Evolutionary conservation across 2,888 invertebrate genomes (phyloP).

Genomic region (Myopa tessellatipennis): DNA sequence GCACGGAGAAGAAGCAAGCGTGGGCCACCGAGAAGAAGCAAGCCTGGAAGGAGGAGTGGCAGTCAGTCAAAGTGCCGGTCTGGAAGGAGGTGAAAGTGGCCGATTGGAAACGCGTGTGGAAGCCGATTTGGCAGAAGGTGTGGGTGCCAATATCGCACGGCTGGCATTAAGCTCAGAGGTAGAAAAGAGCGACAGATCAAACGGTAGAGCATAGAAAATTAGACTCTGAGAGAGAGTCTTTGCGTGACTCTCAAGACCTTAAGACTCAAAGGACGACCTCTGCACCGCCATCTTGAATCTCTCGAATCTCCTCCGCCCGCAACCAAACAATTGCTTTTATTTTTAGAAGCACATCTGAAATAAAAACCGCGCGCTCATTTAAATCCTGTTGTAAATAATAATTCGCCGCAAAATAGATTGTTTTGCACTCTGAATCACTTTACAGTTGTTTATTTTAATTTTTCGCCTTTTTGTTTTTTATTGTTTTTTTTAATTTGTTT

Average conservation of each 20-base stretch:
- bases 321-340: not conserved
- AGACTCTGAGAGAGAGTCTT: not conserved
- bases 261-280: not conserved
- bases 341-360: not conserved
- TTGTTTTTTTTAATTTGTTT: conserved; percentile 7
- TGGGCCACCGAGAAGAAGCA: conserved; percentile 80
- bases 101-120: conserved; percentile 79
- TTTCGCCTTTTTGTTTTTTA: not conserved
- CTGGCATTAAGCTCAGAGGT: conserved; percentile 58
- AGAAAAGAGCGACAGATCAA: not conserved
- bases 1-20: conserved; percentile 80
- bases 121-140: conserved; percentile 79
- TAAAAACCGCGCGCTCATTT: conserved; percentile 23
- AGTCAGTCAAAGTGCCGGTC: conserved; percentile 78
- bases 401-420: not conserved
- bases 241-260: too few species aligned
- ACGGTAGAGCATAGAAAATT: not conserved
- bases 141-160: conserved; percentile 82
- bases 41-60: conserved; percentile 73
- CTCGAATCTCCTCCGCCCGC: not conserved
- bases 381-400: conserved; percentile 34
- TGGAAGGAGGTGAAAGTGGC: conserved; percentile 70
- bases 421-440: not conserved
- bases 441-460: not conserved
- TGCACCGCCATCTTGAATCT: not conserved